These are phyloP conservation scores for Sclerurus mexicanus DNA, from an alignment of 2,113 vertebrate genomes.

Conservation along the genomic window DNA sequence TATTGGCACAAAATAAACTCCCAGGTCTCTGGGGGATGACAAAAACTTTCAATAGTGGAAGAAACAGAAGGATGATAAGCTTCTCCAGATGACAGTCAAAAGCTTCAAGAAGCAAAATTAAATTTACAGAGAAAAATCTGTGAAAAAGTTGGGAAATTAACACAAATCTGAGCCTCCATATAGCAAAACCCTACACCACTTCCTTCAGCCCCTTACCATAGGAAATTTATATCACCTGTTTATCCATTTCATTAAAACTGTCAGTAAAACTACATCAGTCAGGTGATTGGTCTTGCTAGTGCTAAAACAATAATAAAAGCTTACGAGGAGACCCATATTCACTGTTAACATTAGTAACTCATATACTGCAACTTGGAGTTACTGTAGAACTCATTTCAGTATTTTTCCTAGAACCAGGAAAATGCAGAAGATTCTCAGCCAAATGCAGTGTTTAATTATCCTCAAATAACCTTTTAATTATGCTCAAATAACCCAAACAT, in stretches of 20 bases:
- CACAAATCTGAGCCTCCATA: background rate
- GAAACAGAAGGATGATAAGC: background rate
- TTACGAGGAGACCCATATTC: background rate
- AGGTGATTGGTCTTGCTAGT: background rate
- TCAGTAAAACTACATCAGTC: background rate
- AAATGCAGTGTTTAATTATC: background rate
- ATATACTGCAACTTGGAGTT: background rate
- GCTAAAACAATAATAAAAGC: background rate
- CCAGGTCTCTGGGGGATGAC: background rate
- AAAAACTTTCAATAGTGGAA: background rate
- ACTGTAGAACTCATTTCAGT: background rate
- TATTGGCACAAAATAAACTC: background rate
- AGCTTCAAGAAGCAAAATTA: background rate
- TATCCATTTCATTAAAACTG: background rate
- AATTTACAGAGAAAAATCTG: background rate
- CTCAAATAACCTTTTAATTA: background rate
- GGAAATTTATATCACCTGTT: background rate
- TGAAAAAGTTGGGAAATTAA: background rate
- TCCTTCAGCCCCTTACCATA: background rate
- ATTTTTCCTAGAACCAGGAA: background rate
- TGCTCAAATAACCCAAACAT: background rate
- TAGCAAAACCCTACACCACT: background rate
- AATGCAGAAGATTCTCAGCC: background rate
- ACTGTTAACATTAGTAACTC: background rate
- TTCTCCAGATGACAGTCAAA: background rate